Percentiles rank a stretch among this genome's conserved stretches.
Evolutionary conservation across 2,888 invertebrate genomes (phyloP).

Genomic region (Synergus gifuensis): DNA sequence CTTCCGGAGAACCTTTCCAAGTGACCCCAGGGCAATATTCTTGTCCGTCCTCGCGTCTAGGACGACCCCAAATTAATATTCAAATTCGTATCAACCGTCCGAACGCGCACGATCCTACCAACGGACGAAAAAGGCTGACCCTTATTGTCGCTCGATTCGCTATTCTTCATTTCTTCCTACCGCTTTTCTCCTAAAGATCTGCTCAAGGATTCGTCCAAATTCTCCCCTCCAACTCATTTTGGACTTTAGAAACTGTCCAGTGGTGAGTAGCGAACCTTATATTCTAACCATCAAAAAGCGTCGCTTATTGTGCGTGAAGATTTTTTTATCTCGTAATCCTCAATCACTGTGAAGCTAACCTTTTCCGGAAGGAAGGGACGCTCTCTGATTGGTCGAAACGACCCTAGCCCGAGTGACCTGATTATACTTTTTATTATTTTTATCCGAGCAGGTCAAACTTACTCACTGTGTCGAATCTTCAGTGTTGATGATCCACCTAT

Average conservation of each 20-base stretch:
- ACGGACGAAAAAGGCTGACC: conserved; percentile 45
- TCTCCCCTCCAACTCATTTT: conserved; percentile 37
- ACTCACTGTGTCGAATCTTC: conserved; percentile 1
- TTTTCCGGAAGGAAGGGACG: conserved; percentile 5
- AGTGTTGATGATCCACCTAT: neutral
- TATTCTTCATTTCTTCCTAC: conserved; percentile 36
- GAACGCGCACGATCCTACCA: conserved; percentile 46
- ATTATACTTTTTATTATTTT: conserved; percentile 37
- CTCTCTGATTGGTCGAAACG: conserved; percentile 12
- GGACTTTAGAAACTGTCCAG: conserved; percentile 12
- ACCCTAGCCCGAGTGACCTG: conserved; percentile 14
- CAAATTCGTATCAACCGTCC: conserved; percentile 70
- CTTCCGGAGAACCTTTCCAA: conserved; percentile 49
- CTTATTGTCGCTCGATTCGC: conserved; percentile 41
- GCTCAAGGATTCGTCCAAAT: conserved; percentile 20
- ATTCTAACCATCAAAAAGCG: conserved; percentile 18
- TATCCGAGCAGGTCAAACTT: conserved; percentile 15
- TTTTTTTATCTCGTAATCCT: conserved; percentile 38
- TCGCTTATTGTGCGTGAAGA: conserved; percentile 35
- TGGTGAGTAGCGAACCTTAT: neutral
- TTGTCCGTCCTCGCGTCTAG: conserved; percentile 53
- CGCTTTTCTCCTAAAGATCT: conserved; percentile 7
- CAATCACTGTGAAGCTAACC: neutral
- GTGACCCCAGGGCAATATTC: conserved; percentile 60
- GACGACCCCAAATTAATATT: conserved; percentile 72